These are phyloP conservation scores for Phycodurus eques DNA, from an alignment of 2,113 vertebrate species.

Conservation along the genomic window DNA sequence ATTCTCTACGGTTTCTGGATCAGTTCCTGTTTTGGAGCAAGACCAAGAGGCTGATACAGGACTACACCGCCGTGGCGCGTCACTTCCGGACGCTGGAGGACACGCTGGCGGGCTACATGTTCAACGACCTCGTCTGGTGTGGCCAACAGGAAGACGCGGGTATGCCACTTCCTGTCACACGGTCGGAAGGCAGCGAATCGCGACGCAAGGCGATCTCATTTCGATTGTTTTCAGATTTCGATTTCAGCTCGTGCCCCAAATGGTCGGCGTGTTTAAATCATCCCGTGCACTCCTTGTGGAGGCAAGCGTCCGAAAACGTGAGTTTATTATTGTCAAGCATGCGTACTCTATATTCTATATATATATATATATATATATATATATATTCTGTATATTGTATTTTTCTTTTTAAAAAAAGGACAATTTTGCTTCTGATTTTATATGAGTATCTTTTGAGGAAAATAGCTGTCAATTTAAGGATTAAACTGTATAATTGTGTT, in stretches of 20 bases:
- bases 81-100: slow-evolving; percentile 75
- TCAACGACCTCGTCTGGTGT: slow-evolving; percentile 77
- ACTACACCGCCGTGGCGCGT: slow-evolving; percentile 52
- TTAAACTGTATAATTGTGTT: too few species aligned
- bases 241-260: slow-evolving; percentile 70
- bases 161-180: slow-evolving; percentile 9
- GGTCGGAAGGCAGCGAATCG: not conserved
- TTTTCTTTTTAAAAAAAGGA: not conserved
- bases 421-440: too few species aligned
- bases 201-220: not conserved
- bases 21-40: slow-evolving; percentile 80
- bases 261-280: slow-evolving; percentile 70
- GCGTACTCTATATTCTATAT: too few species aligned
- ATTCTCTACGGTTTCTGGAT: not conserved
- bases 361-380: too few species aligned
- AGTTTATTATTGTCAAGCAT: slow-evolving; percentile 18
- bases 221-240: slow-evolving; percentile 58
- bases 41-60: slow-evolving; percentile 67
- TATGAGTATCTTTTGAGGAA: too few species aligned
- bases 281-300: slow-evolving; percentile 75
- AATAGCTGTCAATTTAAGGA: too few species aligned
- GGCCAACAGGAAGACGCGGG: slow-evolving; percentile 60
- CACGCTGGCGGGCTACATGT: slow-evolving; percentile 75
- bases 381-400: not conserved
- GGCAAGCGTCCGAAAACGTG: slow-evolving; percentile 72